Base-by-base conservation (phyloP, 1,140 invertebrate genomes). In the Papilio machaon region DNA sequence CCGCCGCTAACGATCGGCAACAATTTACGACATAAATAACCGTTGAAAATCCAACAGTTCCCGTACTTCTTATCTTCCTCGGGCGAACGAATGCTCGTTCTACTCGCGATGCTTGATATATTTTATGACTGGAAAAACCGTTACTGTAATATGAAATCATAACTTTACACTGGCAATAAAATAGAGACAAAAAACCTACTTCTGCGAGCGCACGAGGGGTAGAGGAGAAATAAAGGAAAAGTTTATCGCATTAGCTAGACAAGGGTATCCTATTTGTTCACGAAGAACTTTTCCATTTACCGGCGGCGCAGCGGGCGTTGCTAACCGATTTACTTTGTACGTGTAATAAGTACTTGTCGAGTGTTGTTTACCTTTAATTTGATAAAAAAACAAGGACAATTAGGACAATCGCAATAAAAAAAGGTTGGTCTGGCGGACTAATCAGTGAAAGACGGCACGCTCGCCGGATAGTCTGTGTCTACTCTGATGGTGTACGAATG, bases 21-120 rank as follows among this genome's bases (percentile, higher is more conserved):
- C 81, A 83, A 86, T 86, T 86, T 83, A 85, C 84, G 82, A 87
- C 77, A 82, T 81, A 85, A 88, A 87, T 86, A 87, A 85, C 83
- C 79, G 83, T 73, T 83, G 82, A 85, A 88, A 88, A 83, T 87
- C 82, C 79, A 86, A 84, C 82, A 81, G 84, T 84, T 19, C 17
- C n/a, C 54, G n/a, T 83, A 85, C 83, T 76, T 85, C 84, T 87
- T 87, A 86, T 87, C 84, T 84, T 85, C 80, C 73, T 74, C 79
- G 11, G 76, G 78, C 81, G 82, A 60, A 82, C 76, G 84, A 80
- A 81, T 85, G 83, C 83, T 81, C 81, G 79, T 79, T 84, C 80
- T 58, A 80, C 47, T 75, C 80, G 76, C 79, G 79, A 76, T 77
- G 82, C 67, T 82, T 80, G 64, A 82, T 73, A 73, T 80, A 54